phyloP scores from a whole-genome alignment of 2,797 vertebrate genomes.

The Halcyon badia region DNA sequence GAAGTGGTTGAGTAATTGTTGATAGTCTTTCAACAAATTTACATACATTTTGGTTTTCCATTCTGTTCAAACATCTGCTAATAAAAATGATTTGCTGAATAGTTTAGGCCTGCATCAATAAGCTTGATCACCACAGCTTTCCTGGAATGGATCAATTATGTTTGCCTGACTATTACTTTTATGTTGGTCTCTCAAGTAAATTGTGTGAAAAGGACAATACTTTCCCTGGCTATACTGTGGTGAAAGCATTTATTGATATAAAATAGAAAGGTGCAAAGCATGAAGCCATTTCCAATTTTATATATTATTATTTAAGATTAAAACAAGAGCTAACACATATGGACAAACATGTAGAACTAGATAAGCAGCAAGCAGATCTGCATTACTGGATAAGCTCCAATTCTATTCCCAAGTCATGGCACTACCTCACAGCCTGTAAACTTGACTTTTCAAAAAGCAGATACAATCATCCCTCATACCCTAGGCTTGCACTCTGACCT shows the following conservation, averaged over 20 bases:
- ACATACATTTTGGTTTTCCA: background rate
- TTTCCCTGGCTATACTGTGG: background rate
- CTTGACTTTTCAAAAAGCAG: background rate
- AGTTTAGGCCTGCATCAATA: background rate
- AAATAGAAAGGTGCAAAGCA: background rate
- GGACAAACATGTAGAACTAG: accelerated
- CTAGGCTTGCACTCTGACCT: background rate
- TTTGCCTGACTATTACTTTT: background rate
- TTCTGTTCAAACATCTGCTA: background rate
- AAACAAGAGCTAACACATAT: background rate
- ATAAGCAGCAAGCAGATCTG: background rate
- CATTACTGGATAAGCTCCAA: background rate
- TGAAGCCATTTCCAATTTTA: background rate
- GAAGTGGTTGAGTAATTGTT: background rate
- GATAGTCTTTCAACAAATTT: background rate
- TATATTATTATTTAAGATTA: no score
- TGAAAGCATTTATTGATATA: background rate
- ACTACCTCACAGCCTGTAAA: background rate
- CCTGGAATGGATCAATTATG: background rate
- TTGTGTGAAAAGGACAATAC: background rate
- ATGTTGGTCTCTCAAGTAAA: background rate
- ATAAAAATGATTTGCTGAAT: background rate
- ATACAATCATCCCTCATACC: background rate
- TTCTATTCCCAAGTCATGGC: background rate
- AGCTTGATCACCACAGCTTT: background rate